Conservation (phyloP, 1,140 invertebrate species). For the Bombus difficillimus region DNA sequence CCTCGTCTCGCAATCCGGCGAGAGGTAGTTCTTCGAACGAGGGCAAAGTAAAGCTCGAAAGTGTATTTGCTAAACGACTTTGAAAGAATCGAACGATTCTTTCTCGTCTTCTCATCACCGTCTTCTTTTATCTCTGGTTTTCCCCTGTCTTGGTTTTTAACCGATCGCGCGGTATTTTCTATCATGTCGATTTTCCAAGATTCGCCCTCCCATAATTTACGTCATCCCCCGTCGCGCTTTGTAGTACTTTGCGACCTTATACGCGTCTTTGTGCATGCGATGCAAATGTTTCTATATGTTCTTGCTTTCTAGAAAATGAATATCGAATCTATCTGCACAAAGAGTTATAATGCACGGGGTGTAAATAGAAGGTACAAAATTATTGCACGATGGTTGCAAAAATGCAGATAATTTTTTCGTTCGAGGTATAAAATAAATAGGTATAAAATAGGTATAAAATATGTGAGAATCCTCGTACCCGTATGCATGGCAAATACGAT, state of each 20-base stretch:
- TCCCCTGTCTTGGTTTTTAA: not conserved
- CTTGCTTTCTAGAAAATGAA: too few relatives aligned
- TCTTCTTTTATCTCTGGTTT: conserved; percentile 19
- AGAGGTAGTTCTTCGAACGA: conserved; percentile 10
- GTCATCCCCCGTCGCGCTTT: too few relatives aligned
- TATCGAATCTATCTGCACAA: not conserved
- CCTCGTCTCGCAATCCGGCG: not conserved
- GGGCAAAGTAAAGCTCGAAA: conserved; percentile 40
- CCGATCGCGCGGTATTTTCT: not conserved
- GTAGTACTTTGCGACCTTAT: not conserved
- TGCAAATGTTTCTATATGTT: conserved; percentile 3
- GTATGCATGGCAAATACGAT: not conserved
- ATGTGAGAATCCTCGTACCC: too few relatives aligned
- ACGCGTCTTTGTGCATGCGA: conserved; percentile 12
- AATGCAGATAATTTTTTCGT: too few relatives aligned
- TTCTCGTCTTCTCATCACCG: not conserved
- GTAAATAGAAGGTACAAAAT: not conserved
- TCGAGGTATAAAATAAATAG: too few relatives aligned
- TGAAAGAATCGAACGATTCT: conserved; percentile 26
- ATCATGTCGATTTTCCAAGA: not conserved
- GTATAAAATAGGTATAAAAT: not conserved
- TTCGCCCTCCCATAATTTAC: not conserved
- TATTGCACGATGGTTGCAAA: not conserved
- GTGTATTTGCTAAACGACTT: conserved; percentile 55
- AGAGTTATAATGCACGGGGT: not conserved